phyloP scores from a whole-genome alignment of 2,888 invertebrate species.

The Chirona hameri region DNA sequence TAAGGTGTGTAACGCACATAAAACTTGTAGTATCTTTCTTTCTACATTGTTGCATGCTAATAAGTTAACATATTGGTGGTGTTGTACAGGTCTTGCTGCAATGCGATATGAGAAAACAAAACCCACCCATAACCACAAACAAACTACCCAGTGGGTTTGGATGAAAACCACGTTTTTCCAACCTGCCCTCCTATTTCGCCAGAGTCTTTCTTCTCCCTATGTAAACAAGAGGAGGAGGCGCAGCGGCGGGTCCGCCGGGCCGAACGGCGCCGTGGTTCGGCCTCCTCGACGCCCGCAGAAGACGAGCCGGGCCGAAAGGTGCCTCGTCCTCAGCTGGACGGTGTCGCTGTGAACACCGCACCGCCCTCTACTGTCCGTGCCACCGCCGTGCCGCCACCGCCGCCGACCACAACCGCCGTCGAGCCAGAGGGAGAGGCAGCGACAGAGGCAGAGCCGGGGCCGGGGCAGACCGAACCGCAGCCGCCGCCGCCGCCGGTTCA shows the following conservation, averaged over 20 bases:
- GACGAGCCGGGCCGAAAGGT: conserved; percentile 8
- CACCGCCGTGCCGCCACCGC: background rate
- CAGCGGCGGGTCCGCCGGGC: background rate
- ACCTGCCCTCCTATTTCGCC: background rate
- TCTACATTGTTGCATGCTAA: too few species aligned
- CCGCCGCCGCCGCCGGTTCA: background rate
- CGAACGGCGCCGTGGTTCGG: background rate
- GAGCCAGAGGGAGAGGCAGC: background rate
- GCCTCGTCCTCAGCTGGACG: conserved; percentile 5
- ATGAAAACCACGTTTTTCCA: too few species aligned
- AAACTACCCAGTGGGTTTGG: too few species aligned
- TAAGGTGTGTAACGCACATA: too few species aligned
- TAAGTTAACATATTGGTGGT: too few species aligned
- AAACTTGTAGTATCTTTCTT: too few species aligned
- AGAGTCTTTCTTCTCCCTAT: conserved; percentile 12
- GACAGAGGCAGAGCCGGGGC: background rate
- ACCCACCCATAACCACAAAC: too few species aligned
- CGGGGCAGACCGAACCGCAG: background rate
- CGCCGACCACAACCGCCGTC: too few species aligned
- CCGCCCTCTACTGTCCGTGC: background rate
- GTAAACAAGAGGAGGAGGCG: background rate
- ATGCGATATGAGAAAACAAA: too few species aligned
- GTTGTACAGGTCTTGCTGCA: too few species aligned
- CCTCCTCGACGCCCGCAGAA: background rate
- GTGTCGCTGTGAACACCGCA: background rate